Evolutionary conservation across 1,140 invertebrate species (phyloP).

Genomic region (Lepidurus arcticus): DNA sequence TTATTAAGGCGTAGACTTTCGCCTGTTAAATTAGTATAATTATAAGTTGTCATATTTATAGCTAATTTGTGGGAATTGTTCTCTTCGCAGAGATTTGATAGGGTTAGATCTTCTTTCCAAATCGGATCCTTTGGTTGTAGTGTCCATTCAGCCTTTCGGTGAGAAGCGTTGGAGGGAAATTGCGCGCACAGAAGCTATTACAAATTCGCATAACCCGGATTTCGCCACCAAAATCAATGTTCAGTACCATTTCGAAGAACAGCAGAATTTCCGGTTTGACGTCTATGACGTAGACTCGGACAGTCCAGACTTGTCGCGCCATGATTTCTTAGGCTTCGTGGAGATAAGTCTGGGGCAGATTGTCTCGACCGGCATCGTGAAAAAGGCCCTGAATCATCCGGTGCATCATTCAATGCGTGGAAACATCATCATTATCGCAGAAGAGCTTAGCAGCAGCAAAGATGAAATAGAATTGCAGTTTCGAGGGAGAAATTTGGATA

Average conservation of each 20-base stretch:
- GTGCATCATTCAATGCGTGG: background rate
- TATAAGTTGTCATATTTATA: too few species aligned
- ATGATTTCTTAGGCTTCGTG: constrained; percentile 54
- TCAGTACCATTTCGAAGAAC: constrained; percentile 49
- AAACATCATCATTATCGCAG: constrained; percentile 27
- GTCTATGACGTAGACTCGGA: constrained; percentile 54
- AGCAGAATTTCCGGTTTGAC: constrained; percentile 50
- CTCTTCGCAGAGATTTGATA: constrained; percentile 49
- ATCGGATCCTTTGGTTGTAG: constrained; percentile 58
- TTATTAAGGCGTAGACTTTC: too few species aligned
- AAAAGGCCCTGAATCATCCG: background rate
- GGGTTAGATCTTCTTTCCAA: constrained; percentile 58
- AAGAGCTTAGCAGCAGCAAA: constrained; percentile 27
- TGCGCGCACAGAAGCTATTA: constrained; percentile 55
- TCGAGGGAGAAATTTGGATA: constrained; percentile 26
- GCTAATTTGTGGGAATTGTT: background rate
- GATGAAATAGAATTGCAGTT: constrained; percentile 32
- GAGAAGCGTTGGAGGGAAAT: constrained; percentile 51
- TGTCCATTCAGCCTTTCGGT: constrained; percentile 50
- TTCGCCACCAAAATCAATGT: constrained; percentile 53
- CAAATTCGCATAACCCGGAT: constrained; percentile 55
- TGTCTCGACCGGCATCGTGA: constrained; percentile 41
- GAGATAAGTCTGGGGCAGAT: constrained; percentile 53
- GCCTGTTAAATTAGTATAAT: too few species aligned
- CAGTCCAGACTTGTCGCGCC: constrained; percentile 47